Percentiles rank a stretch among this genome's conserved stretches.
Conservation (phyloP, 2,113 vertebrate genomes). For the Suricata suricatta region DNA sequence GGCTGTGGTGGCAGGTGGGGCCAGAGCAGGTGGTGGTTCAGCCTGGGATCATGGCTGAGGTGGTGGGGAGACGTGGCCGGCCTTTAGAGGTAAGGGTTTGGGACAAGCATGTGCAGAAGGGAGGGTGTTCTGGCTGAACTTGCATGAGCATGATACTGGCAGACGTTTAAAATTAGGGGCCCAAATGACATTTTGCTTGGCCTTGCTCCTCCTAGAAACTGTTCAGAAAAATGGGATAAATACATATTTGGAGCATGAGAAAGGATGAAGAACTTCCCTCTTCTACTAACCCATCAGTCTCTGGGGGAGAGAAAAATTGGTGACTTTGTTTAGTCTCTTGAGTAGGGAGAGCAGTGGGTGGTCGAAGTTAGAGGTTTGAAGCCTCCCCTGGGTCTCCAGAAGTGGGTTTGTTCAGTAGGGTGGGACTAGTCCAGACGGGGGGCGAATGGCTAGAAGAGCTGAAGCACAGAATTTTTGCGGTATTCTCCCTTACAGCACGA, state of each 20-base stretch:
- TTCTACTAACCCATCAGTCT: not conserved
- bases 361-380: not conserved
- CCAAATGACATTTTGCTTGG: not conserved
- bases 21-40: not conserved
- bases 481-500: not conserved
- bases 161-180: not conserved
- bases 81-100: not conserved
- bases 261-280: not conserved
- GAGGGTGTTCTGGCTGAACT: not conserved
- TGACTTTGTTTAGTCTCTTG: not conserved
- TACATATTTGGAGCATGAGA: not conserved
- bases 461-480: not conserved
- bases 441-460: not conserved
- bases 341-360: not conserved
- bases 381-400: not conserved
- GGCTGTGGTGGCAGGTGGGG: not conserved
- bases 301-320: not conserved
- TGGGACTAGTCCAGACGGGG: not conserved
- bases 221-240: not conserved
- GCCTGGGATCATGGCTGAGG: not conserved
- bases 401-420: not conserved
- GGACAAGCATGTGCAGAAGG: too few relatives aligned
- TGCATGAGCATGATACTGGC: not conserved
- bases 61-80: fast-evolving
- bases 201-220: not conserved